Percentiles rank a stretch among this genome's conserved stretches.
Conservation (phyloP, 2,888 invertebrate species). For the Nasonovia ribisnigri region DNA sequence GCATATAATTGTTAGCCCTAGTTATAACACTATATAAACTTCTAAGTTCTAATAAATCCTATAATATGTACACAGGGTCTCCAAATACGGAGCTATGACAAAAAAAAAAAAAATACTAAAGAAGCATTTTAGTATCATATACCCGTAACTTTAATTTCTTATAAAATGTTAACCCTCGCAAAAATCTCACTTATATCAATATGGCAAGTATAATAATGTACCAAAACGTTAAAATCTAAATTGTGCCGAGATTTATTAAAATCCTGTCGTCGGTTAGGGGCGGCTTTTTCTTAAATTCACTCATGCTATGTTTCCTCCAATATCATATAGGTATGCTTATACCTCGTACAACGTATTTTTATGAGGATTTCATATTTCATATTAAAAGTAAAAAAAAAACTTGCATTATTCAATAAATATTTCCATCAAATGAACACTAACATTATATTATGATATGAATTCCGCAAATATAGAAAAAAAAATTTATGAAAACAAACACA, state of each 20-base stretch:
- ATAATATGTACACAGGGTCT: not conserved
- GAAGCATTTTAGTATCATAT: not conserved
- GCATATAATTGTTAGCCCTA: too few relatives aligned
- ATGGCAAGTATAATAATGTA: not conserved
- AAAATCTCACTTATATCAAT: not conserved
- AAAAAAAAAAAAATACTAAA: not conserved
- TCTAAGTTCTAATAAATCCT: not conserved
- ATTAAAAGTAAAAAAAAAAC: too few relatives aligned
- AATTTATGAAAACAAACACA: too few relatives aligned
- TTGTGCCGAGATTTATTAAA: not conserved
- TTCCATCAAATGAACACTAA: too few relatives aligned
- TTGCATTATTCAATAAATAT: too few relatives aligned
- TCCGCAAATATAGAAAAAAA: too few relatives aligned
- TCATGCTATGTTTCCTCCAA: not conserved
- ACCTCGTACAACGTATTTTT: too few relatives aligned
- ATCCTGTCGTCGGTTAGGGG: not conserved
- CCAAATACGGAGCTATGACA: not conserved
- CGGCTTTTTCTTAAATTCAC: not conserved
- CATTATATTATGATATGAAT: too few relatives aligned
- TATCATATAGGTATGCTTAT: too few relatives aligned
- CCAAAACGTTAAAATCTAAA: not conserved
- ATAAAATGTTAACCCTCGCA: not conserved
- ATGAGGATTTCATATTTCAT: too few relatives aligned
- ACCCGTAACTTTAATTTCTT: not conserved
- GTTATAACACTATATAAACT: not conserved